Conservation (phyloP, 2,113 vertebrate genomes). For the Zootoca vivipara region DNA sequence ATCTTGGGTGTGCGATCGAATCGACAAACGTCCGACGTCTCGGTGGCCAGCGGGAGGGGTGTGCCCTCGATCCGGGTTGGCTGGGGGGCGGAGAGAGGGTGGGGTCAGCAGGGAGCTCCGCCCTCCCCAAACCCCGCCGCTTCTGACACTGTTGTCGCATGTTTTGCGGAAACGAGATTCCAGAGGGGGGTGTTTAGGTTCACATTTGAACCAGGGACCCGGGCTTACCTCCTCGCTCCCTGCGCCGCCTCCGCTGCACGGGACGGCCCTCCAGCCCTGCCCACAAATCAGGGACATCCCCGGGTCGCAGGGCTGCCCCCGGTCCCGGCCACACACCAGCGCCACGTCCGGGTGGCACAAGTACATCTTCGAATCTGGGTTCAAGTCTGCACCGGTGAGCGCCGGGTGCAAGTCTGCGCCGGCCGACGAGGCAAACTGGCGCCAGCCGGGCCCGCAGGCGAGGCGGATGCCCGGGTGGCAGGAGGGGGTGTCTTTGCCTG, state of each 20-base stretch:
- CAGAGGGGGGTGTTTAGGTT: too few relatives aligned
- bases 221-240: slow-evolving; percentile 38
- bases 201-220: neutral
- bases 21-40: slow-evolving; percentile 34
- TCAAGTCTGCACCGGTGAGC: too few relatives aligned
- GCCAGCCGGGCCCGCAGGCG: slow-evolving; percentile 19
- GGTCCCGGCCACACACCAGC: slow-evolving; percentile 3
- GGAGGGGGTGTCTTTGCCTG: slow-evolving; percentile 7
- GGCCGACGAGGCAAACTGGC: neutral
- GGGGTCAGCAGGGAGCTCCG: too few relatives aligned
- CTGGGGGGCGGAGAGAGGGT: neutral
- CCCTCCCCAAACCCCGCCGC: too few relatives aligned
- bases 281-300: slow-evolving; percentile 15
- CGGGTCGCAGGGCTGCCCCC: slow-evolving; percentile 3
- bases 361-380: neutral
- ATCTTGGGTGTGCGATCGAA: slow-evolving; percentile 57
- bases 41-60: slow-evolving; percentile 1
- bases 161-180: too few relatives aligned
- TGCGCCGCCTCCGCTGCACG: accelerated
- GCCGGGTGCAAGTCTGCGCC: neutral
- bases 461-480: slow-evolving; percentile 49
- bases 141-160: too few relatives aligned
- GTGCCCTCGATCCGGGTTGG: neutral
- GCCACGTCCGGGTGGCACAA: slow-evolving; percentile 18
- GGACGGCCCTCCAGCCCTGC: slow-evolving; percentile 38